These are phyloP conservation scores for Agrochola lychnidis DNA, from an alignment of 2,888 invertebrate species.

Conservation along the genomic window DNA sequence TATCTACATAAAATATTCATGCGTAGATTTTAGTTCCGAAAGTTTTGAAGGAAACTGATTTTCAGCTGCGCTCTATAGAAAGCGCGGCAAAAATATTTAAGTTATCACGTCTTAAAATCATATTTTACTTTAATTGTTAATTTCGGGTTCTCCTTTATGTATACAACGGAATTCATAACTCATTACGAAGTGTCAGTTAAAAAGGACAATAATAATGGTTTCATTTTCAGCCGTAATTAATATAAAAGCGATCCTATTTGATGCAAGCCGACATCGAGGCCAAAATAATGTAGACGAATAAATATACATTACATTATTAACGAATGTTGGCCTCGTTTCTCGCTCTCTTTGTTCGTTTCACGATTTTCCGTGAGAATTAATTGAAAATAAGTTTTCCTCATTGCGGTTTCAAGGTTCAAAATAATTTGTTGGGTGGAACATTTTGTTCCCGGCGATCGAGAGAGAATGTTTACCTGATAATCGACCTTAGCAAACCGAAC, in stretches of 20 bases:
- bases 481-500: constrained; percentile 71
- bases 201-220: constrained; percentile 70
- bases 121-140: constrained; percentile 19
- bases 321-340: constrained; percentile 90
- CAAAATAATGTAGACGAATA: constrained; percentile 89
- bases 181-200: constrained; percentile 65
- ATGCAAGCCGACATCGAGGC: constrained; percentile 81
- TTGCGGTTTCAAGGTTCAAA: constrained; percentile 85
- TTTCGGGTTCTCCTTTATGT: constrained; percentile 19
- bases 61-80: constrained; percentile 30
- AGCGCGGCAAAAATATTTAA: constrained; percentile 42
- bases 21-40: constrained; percentile 38
- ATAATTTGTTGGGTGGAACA: constrained; percentile 82
- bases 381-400: constrained; percentile 86
- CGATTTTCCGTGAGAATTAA: constrained; percentile 83
- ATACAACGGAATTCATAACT: constrained; percentile 56
- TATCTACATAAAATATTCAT: constrained; percentile 16
- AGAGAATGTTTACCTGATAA: constrained; percentile 68
- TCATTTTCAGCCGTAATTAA: constrained; percentile 73
- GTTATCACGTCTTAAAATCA: constrained; percentile 2
- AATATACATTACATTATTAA: constrained; percentile 91
- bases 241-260: constrained; percentile 81
- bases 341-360: constrained; percentile 90
- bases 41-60: constrained; percentile 37
- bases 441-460: constrained; percentile 82